Evolutionary conservation across 2,888 invertebrate genomes (phyloP).

Genomic region (Rhagonycha lutea): DNA sequence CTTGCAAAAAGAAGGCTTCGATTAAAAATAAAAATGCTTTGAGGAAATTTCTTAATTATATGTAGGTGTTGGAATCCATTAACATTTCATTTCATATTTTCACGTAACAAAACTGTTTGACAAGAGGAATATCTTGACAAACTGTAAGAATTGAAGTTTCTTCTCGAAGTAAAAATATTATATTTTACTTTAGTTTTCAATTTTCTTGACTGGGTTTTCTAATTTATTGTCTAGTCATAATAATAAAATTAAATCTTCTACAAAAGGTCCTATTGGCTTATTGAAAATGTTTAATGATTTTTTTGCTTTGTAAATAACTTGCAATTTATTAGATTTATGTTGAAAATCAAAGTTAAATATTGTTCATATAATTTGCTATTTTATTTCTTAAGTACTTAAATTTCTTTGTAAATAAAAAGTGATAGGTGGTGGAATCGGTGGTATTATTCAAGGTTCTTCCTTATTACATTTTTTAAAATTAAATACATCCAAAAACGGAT

Average conservation of each 20-base stretch:
- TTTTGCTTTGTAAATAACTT: background rate
- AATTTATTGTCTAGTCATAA: too few relatives aligned
- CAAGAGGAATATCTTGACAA: background rate
- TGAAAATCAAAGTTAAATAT: background rate
- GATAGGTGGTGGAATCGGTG: background rate
- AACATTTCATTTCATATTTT: background rate
- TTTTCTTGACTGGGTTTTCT: background rate
- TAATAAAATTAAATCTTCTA: background rate
- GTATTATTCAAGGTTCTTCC: background rate
- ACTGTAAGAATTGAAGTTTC: background rate
- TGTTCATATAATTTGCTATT: background rate
- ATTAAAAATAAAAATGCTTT: background rate
- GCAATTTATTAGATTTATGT: background rate
- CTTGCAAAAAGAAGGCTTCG: slow-evolving; percentile 11
- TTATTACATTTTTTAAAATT: background rate
- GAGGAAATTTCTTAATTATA: background rate
- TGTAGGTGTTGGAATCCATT: background rate
- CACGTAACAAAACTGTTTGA: background rate
- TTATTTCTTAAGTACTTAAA: too few relatives aligned
- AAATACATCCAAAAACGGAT: too few relatives aligned
- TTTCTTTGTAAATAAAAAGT: background rate
- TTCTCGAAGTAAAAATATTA: background rate
- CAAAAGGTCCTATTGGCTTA: background rate
- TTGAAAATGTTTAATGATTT: background rate
- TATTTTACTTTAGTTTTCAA: background rate